phyloP scores from a whole-genome alignment of 2,888 invertebrate species.

The Crematogaster levior region DNA sequence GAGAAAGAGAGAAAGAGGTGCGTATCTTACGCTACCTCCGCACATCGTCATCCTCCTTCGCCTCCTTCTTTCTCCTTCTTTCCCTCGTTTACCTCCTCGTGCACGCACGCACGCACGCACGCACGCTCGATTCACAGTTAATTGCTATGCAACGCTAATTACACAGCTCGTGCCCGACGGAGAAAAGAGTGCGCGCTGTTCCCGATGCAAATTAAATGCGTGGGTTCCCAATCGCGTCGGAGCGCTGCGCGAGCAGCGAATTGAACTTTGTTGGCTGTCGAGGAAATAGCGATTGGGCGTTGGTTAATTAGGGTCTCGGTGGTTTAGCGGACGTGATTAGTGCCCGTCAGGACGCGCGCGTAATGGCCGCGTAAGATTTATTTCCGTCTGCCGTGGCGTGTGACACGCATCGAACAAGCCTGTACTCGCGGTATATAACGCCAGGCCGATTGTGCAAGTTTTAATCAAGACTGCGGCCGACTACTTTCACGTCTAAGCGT shows the following conservation, averaged over 20 bases:
- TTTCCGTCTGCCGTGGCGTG: slow-evolving; percentile 51
- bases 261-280: slow-evolving; percentile 58
- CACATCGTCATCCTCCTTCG: slow-evolving; percentile 47
- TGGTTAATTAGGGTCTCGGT: slow-evolving; percentile 69
- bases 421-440: background rate
- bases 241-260: slow-evolving; percentile 54
- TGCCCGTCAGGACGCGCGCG: slow-evolving; percentile 64
- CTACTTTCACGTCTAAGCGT: slow-evolving; percentile 5
- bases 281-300: slow-evolving; percentile 70
- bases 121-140: slow-evolving; percentile 66
- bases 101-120: slow-evolving; percentile 51
- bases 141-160: slow-evolving; percentile 75
- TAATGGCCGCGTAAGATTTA: slow-evolving; percentile 60
- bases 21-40: slow-evolving; percentile 35
- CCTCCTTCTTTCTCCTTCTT: slow-evolving; percentile 1
- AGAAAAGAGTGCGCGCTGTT: slow-evolving; percentile 67
- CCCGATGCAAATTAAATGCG: slow-evolving; percentile 72
- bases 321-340: slow-evolving; percentile 63
- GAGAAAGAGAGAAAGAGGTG: background rate
- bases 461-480: slow-evolving; percentile 5
- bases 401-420: slow-evolving; percentile 36
- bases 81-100: background rate
- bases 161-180: slow-evolving; percentile 66
- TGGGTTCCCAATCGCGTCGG: slow-evolving; percentile 67
- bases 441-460: slow-evolving; percentile 31